A percentile compares a stretch with the other conserved stretches of the same genome.
Conservation (phyloP, 1,140 invertebrate genomes). For the Formica selysi region DNA sequence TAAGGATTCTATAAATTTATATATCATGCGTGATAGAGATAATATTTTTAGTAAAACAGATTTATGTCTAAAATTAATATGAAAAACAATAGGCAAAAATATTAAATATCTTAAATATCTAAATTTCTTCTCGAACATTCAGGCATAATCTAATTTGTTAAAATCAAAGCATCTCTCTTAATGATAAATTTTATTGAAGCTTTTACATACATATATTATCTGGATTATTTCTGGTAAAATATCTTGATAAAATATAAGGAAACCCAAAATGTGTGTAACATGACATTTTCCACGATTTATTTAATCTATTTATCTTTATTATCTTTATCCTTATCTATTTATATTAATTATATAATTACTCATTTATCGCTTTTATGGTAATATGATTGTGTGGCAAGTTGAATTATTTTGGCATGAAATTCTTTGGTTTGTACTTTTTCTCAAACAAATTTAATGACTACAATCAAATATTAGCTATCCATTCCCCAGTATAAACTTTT, state of each 20-base stretch:
- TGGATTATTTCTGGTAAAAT: too few species aligned
- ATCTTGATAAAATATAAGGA: too few species aligned
- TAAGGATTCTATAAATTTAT: not conserved
- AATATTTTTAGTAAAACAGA: not conserved
- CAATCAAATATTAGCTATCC: slow-evolving; percentile 20
- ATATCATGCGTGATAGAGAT: not conserved
- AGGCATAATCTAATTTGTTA: too few species aligned
- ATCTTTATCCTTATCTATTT: not conserved
- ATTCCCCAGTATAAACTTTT: not conserved
- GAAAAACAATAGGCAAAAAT: not conserved
- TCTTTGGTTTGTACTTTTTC: not conserved
- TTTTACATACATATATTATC: too few species aligned
- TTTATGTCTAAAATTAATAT: not conserved
- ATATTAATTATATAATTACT: not conserved
- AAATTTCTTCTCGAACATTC: not conserved
- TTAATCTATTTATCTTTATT: not conserved
- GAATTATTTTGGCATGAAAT: slow-evolving; percentile 18
- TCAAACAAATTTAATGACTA: slow-evolving; percentile 28
- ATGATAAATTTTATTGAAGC: too few species aligned
- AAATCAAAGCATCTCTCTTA: too few species aligned
- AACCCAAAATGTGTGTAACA: not conserved
- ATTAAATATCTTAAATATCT: not conserved
- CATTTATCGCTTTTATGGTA: not conserved
- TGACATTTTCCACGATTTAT: not conserved
- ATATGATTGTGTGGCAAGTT: not conserved